phyloP scores from a whole-genome alignment of 2,797 vertebrate species.

The Rhinoraja longicauda region DNA sequence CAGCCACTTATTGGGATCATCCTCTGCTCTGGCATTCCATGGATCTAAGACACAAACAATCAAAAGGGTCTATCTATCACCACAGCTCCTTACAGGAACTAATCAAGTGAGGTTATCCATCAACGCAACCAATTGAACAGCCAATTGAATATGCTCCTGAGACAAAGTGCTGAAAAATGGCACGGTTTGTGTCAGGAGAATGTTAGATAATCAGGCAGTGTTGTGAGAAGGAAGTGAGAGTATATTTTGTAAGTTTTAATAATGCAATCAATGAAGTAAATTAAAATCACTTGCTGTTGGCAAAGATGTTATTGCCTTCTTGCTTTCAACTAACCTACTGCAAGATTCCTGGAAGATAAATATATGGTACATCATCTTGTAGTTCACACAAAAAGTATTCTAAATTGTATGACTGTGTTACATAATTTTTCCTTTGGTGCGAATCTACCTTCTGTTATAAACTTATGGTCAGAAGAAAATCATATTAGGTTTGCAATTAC shows the following conservation, averaged over 20 bases:
- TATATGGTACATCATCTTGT: neutral
- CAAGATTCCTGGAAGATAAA: neutral
- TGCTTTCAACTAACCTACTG: neutral
- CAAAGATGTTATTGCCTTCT: neutral
- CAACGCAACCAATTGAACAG: conserved; percentile 9
- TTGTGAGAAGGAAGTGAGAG: neutral
- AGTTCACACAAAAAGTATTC: neutral
- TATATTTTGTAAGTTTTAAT: neutral
- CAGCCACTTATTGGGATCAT: neutral
- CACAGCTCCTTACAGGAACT: conserved; percentile 24
- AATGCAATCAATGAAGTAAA: neutral
- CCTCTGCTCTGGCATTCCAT: neutral
- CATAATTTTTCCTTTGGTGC: neutral
- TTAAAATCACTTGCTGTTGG: neutral
- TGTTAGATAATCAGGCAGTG: neutral
- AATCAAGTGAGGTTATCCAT: conserved; percentile 27
- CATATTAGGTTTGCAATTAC: neutral
- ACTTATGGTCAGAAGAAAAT: neutral
- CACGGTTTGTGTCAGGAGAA: neutral
- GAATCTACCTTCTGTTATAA: neutral
- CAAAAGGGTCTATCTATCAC: conserved; percentile 17
- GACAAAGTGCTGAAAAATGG: conserved; percentile 29
- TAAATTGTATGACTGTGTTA: neutral
- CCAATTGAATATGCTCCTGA: neutral
- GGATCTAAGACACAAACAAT: conserved; percentile 5